Evolutionary conservation across 2,888 invertebrate genomes (phyloP), one percentile per base, ranked within the genome.

Genomic region (Troides aeacus): DNA sequence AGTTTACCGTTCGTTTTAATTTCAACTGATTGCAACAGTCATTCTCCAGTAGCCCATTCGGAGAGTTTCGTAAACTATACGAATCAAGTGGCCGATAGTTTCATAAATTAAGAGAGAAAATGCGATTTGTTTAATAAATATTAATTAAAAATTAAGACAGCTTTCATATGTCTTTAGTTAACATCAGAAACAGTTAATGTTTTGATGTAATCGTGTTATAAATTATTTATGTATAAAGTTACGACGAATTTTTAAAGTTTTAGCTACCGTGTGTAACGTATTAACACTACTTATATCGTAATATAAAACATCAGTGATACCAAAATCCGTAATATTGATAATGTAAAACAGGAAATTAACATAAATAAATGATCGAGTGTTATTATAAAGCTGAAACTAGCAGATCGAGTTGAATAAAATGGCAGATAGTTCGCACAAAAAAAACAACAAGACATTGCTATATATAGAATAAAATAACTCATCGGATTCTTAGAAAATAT

Each of bases 51-150:
- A 62, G 61, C 39, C 36, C 36, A 71, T 70, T 66, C 71, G 70
- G 72, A 71, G 65, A 46, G 69, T 75, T 75, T 72, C 74, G 73
- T 62, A 70, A 75, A 66, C 57, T 66, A 70, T 73, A 15, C 18
- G 15, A 15, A 24, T 58, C 2, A 58, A 58, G 7, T 24, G 12
- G 17, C 24, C 1, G 15, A 10, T 46, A 70, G 68, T 65, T 42
- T 21, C 24, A 17, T 18, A 2, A 60, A 39, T 53, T 23, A 57
- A 39, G 17, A 36, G 18, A 66, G 30, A 66, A 60, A 61, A 66
- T 53, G 24, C 15, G 15, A 18, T 50, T 50, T 5, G 4, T 17
- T 17, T 50, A 17, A 50, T 50, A 18, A 50, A 50, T 50, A 50
- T 17, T 50, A 50, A 50, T 17, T 50, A 18, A 50, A 50, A 50